Evolutionary conservation across 2,888 invertebrate genomes (phyloP).

Genomic region (Kryphioiulus occultus): DNA sequence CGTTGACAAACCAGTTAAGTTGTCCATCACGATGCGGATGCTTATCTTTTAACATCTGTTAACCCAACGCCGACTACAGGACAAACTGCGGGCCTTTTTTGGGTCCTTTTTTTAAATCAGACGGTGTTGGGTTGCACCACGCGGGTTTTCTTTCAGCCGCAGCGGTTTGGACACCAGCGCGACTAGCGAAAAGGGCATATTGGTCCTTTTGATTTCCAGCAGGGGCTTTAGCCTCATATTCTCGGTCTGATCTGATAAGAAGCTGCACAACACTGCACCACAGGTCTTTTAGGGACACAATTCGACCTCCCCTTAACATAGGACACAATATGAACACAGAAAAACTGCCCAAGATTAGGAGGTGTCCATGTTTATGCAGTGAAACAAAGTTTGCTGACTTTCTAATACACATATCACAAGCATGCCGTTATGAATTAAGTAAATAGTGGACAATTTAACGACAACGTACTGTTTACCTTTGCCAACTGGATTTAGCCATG

Average conservation of each 20-base stretch:
- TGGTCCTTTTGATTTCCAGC: constrained; percentile 28
- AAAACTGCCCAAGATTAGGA: not conserved
- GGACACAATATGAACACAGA: not conserved
- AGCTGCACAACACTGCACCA: constrained; percentile 17
- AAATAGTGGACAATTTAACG: too few relatives aligned
- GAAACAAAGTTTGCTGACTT: not conserved
- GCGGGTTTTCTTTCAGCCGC: not conserved
- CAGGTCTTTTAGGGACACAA: not conserved
- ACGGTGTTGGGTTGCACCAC: constrained; percentile 40
- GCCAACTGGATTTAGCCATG: too few relatives aligned
- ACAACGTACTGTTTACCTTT: too few relatives aligned
- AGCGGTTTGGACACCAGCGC: constrained; percentile 17
- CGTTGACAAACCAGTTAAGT: constrained; percentile 43
- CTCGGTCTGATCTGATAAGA: constrained; percentile 41
- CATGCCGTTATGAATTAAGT: too few relatives aligned
- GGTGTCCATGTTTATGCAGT: not conserved
- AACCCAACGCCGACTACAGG: constrained; percentile 25
- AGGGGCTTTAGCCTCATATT: constrained; percentile 26
- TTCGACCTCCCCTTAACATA: not conserved
- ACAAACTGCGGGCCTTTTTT: constrained; percentile 3
- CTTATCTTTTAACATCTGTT: constrained; percentile 45
- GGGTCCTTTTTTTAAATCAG: constrained; percentile 10
- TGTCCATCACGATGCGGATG: constrained; percentile 14
- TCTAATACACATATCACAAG: not conserved
- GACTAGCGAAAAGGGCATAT: constrained; percentile 43